Evolutionary conservation across 2,888 invertebrate species (phyloP).

Genomic region (Mystacides longicornis): DNA sequence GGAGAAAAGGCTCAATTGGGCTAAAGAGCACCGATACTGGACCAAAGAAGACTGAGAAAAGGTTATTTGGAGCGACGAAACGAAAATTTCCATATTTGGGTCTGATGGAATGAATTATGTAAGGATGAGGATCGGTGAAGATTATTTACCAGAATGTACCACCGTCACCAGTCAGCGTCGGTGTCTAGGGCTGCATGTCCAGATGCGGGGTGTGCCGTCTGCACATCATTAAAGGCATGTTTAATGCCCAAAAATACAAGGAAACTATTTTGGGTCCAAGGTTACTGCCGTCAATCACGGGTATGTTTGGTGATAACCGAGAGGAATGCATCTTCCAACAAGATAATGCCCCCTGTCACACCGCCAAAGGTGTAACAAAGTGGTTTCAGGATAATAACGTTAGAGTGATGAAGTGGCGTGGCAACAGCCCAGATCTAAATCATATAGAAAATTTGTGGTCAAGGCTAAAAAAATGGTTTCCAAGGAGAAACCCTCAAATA

Average conservation of each 20-base stretch:
- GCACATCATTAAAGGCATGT: not conserved
- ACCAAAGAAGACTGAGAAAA: constrained; percentile 9
- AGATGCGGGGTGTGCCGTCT: constrained; percentile 2
- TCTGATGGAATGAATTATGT: constrained; percentile 11
- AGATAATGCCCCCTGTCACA: constrained; percentile 6
- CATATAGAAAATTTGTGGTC: constrained; percentile 27
- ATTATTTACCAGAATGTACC: constrained; percentile 9
- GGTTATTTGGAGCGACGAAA: constrained; percentile 11
- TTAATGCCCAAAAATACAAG: not conserved
- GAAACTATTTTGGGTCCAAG: not conserved
- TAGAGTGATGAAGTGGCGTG: too few species aligned
- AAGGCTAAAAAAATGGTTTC: constrained; percentile 16
- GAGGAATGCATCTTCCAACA: not conserved
- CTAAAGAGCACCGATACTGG: not conserved
- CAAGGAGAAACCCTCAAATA: not conserved
- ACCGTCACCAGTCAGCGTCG: constrained; percentile 3
- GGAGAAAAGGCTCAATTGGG: not conserved
- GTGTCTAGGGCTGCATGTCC: constrained; percentile 12
- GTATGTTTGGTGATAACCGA: too few species aligned
- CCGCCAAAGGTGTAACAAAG: too few species aligned
- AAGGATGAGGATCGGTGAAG: not conserved
- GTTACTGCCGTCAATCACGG: too few species aligned
- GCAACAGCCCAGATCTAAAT: too few species aligned
- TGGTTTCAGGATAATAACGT: too few species aligned
- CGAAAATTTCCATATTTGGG: constrained; percentile 5